Conservation (phyloP, 2,797 vertebrate species). For the Anabacerthia variegaticeps region DNA sequence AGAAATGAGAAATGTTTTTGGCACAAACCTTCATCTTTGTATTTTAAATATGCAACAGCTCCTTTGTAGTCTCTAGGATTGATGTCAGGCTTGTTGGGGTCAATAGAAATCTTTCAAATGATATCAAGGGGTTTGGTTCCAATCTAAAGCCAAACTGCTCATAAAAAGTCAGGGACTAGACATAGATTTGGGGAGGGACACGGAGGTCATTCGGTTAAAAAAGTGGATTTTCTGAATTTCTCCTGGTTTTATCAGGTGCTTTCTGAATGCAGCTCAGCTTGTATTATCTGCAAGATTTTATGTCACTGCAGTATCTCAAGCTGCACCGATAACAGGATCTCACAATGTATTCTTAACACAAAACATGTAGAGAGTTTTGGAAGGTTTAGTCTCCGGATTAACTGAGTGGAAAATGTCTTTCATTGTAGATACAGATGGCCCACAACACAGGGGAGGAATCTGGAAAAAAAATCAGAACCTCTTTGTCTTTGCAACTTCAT, state of each 20-base stretch:
- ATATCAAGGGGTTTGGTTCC: constrained; percentile 19
- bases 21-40: not conserved
- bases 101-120: not conserved
- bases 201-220: not conserved
- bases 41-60: not conserved
- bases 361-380: constrained; percentile 55
- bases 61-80: constrained; percentile 9
- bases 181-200: constrained; percentile 1
- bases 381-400: constrained; percentile 63
- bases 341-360: constrained; percentile 51
- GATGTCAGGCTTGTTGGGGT: constrained; percentile 18
- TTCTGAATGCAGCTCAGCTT: constrained; percentile 41
- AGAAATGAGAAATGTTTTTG: not conserved
- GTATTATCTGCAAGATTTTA: constrained; percentile 49
- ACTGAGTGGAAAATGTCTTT: constrained; percentile 65
- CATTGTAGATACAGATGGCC: constrained; percentile 50
- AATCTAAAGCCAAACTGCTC: constrained; percentile 17
- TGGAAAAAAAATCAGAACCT: not conserved
- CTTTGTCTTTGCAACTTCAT: constrained; percentile 42
- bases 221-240: constrained; percentile 35
- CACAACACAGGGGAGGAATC: constrained; percentile 34
- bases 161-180: constrained; percentile 34
- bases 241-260: constrained; percentile 56
- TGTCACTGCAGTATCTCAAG: constrained; percentile 66
- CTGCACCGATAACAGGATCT: constrained; percentile 57